Evolutionary conservation across 1,140 invertebrate species (phyloP), one percentile per base, ranked within the genome.

Genomic region (Zaprionus ornatus): DNA sequence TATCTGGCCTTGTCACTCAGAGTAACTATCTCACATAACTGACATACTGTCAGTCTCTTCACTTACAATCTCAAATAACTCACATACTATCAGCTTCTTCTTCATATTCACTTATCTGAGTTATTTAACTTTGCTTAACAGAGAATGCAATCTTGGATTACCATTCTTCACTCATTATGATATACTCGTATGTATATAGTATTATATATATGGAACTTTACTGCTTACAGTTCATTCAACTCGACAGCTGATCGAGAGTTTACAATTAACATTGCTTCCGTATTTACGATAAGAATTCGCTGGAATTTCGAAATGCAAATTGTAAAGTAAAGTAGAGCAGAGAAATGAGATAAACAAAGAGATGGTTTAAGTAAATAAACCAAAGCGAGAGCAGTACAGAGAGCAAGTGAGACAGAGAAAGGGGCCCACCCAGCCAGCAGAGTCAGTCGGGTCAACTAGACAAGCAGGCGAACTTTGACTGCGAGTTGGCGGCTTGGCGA

Each of bases 381-480:
- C 25, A 19, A 61, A 32, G 40, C 27, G 25, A 7, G 15, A 29
- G 27, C 50, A 60, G 59, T 32, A 19, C 17, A 48, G 35, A 25
- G 29, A 10, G 29, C 29, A 25, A 48, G 25, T 27, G 57, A 5
- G 48, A 17, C 48, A 23, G 48, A 7, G 10, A 25, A 10, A 67
- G 54, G 1, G 42, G 21, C 60, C 68, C 76, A 69, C 73, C 56
- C 56, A 60, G 54, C 2, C 37, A 59, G 29, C 29, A 32, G 29
- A 32, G 21, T 50, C 54, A 21, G 35, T 25, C 42, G 50, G 82
- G 83, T 86, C 80, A 87, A 77, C 55, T 87, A 73, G 69, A 62
- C 69, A 67, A 77, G 17, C 57, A 57, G 32, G 45, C 68, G 67
- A 78, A 78, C 77, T 76, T 63, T 73, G 74, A 57, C 70, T 67